These are phyloP conservation scores for Holcopasites calliopsidis DNA, from an alignment of 1,140 invertebrate genomes.

Conservation along the genomic window DNA sequence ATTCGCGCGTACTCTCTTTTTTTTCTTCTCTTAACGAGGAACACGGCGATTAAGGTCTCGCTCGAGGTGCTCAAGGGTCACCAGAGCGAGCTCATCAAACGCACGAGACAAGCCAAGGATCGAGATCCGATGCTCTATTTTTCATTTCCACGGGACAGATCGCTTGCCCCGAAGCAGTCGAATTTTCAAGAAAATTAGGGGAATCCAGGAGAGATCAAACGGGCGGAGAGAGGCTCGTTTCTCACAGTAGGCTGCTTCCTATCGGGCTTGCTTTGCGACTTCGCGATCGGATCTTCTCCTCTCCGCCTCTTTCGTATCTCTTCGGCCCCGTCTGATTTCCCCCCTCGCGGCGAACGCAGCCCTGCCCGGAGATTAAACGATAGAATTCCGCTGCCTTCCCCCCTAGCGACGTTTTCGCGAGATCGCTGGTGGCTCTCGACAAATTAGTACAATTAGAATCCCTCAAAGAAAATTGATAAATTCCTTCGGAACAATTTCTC, in stretches of 20 bases:
- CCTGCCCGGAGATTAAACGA: constrained; percentile 76
- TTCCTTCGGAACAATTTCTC: constrained; percentile 79
- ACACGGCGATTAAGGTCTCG: constrained; percentile 5
- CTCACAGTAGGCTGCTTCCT: constrained; percentile 37
- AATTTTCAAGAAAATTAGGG: constrained; percentile 30
- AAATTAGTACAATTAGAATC: constrained; percentile 81
- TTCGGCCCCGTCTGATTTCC: background rate
- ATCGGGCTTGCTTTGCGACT: constrained; percentile 9
- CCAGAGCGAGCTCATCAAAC: background rate
- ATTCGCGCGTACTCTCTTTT: constrained; percentile 49
- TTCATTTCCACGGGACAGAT: background rate
- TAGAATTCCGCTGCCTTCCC: constrained; percentile 71
- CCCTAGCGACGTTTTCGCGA: constrained; percentile 50
- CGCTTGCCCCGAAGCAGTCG: background rate
- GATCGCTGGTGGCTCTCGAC: constrained; percentile 68
- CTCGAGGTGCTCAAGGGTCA: background rate
- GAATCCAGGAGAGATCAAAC: constrained; percentile 21
- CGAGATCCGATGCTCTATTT: background rate
- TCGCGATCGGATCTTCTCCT: constrained; percentile 11
- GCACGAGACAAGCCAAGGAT: background rate
- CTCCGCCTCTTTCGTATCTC: background rate
- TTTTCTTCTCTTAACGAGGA: background rate
- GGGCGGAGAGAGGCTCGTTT: constrained; percentile 13
- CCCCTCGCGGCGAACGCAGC: constrained; percentile 25
- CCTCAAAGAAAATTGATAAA: constrained; percentile 81